phyloP scores from a whole-genome alignment of 2,797 vertebrate genomes.

The Danio tinwini region DNA sequence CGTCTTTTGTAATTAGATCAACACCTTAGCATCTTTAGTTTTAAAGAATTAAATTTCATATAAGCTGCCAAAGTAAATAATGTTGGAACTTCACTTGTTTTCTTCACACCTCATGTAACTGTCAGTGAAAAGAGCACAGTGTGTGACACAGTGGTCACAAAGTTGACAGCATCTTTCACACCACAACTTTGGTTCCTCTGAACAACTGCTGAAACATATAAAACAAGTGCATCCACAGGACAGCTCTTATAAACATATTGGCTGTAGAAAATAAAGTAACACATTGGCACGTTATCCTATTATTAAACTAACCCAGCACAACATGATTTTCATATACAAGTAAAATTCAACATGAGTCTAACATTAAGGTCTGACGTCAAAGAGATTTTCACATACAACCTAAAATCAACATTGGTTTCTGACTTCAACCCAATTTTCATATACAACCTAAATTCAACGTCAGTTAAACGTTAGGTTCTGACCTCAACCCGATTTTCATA shows the following conservation, averaged over 20 bases:
- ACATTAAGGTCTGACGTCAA: no score
- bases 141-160: constrained; percentile 16
- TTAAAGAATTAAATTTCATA: not conserved
- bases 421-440: no score
- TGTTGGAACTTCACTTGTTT: not conserved
- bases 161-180: not conserved
- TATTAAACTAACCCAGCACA: no score
- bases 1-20: no score
- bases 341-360: no score
- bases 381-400: no score
- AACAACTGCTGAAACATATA: not conserved
- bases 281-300: not conserved
- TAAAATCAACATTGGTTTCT: no score
- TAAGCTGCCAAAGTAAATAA: not conserved
- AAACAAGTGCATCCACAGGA: not conserved
- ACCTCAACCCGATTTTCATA: no score
- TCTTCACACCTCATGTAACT: constrained; percentile 15
- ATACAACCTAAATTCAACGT: no score
- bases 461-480: no score
- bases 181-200: not conserved
- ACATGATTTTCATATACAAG: no score
- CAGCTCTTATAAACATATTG: not conserved
- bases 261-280: not conserved
- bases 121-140: not conserved
- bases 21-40: not conserved